phyloP scores from a whole-genome alignment of 2,797 vertebrate genomes.

The Chloroceryle amazona region DNA sequence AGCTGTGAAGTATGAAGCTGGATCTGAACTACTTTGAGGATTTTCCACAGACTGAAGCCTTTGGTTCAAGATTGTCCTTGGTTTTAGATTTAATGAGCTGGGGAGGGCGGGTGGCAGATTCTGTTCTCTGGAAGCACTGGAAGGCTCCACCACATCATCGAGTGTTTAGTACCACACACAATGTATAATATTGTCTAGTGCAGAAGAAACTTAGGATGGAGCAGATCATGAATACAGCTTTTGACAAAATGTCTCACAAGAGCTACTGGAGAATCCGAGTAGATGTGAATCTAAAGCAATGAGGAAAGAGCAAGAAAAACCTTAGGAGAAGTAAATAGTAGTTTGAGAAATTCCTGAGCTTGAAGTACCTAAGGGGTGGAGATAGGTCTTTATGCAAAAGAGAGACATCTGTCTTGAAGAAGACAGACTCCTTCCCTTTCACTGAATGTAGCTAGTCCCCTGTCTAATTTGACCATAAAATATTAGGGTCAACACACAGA shows the following conservation, averaged over 20 bases:
- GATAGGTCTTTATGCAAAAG: background rate
- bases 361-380: background rate
- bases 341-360: background rate
- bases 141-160: background rate
- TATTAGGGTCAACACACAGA: background rate
- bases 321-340: background rate
- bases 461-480: background rate
- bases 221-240: background rate
- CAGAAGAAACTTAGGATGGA: background rate
- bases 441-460: background rate
- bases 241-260: background rate
- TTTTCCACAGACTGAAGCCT: background rate
- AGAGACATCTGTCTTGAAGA: background rate
- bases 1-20: constrained; percentile 41
- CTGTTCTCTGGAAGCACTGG: background rate
- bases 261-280: background rate
- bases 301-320: background rate
- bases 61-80: background rate
- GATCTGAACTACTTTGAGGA: background rate
- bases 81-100: constrained; percentile 16
- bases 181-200: background rate
- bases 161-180: background rate
- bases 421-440: background rate
- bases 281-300: background rate
- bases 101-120: background rate